phyloP scores from a whole-genome alignment of 2,113 vertebrate genomes.

The Mellivora capensis region DNA sequence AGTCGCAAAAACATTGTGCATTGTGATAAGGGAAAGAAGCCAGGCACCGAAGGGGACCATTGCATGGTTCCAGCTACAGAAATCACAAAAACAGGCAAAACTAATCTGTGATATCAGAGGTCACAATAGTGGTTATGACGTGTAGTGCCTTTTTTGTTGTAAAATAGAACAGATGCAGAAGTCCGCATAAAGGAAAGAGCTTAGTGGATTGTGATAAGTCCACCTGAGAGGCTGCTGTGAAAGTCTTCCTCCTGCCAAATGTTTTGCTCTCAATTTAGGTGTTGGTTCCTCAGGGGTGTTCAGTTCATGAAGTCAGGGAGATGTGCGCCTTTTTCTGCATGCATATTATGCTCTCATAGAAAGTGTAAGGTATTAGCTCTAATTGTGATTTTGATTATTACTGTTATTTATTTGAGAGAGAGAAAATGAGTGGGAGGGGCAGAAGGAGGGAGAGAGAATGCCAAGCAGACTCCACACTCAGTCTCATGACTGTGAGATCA shows the following conservation, averaged over 20 bases:
- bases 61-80: not conserved
- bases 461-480: not conserved
- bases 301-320: not conserved
- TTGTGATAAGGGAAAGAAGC: not conserved
- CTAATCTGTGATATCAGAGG: not conserved
- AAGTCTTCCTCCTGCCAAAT: not conserved
- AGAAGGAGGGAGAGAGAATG: not conserved
- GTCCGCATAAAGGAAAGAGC: too few relatives aligned
- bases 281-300: not conserved
- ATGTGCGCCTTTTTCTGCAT: not conserved
- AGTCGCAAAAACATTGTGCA: not conserved
- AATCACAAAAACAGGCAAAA: not conserved
- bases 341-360: not conserved
- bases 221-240: not conserved
- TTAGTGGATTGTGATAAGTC: not conserved
- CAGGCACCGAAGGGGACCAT: not conserved
- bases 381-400: not conserved
- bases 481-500: not conserved
- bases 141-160: not conserved
- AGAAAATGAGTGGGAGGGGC: not conserved
- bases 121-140: not conserved
- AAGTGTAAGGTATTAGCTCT: not conserved
- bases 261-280: not conserved
- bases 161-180: not conserved
- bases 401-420: not conserved